phyloP scores from a whole-genome alignment of 2,888 invertebrate genomes.

The Ischnus inquisitorius region DNA sequence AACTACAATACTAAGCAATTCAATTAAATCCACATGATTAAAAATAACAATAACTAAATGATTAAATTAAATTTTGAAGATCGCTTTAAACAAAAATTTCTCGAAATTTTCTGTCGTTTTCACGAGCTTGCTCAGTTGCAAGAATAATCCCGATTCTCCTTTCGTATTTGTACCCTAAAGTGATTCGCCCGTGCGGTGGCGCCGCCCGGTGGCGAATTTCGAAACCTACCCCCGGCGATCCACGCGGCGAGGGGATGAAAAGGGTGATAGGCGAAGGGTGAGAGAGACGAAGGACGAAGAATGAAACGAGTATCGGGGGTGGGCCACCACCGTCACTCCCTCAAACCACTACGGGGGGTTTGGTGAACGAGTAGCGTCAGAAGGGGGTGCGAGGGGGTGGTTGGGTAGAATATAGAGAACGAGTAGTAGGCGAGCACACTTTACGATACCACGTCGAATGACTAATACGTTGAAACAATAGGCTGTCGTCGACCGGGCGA shows the following conservation, averaged over 20 bases:
- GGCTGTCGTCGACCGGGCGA: constrained; percentile 81
- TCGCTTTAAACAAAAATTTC: too few relatives aligned
- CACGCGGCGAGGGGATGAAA: constrained; percentile 54
- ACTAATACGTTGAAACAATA: constrained; percentile 85
- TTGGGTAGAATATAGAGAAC: constrained; percentile 72
- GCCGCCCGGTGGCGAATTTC: constrained; percentile 78
- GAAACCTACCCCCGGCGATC: constrained; percentile 72
- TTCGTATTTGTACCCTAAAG: constrained; percentile 11
- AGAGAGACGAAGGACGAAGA: constrained; percentile 56
- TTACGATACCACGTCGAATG: constrained; percentile 84
- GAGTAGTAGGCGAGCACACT: constrained; percentile 81
- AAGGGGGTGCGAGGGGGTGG: constrained; percentile 54
- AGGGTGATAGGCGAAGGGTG: constrained; percentile 62
- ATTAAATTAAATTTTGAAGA: too few relatives aligned
- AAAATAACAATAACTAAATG: too few relatives aligned
- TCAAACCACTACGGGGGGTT: constrained; percentile 47
- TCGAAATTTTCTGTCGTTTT: too few relatives aligned
- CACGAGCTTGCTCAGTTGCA: too few relatives aligned
- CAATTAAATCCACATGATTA: too few relatives aligned
- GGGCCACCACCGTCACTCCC: constrained; percentile 58
- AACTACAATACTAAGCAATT: too few relatives aligned
- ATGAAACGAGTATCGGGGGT: constrained; percentile 70
- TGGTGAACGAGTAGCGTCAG: constrained; percentile 60
- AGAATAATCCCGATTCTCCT: too few relatives aligned
- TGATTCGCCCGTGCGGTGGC: constrained; percentile 78